Percentiles rank a stretch among this genome's conserved stretches.
These are phyloP conservation scores for Stenoptilia bipunctidactyla DNA, from an alignment of 2,888 invertebrate species.

Conservation along the genomic window DNA sequence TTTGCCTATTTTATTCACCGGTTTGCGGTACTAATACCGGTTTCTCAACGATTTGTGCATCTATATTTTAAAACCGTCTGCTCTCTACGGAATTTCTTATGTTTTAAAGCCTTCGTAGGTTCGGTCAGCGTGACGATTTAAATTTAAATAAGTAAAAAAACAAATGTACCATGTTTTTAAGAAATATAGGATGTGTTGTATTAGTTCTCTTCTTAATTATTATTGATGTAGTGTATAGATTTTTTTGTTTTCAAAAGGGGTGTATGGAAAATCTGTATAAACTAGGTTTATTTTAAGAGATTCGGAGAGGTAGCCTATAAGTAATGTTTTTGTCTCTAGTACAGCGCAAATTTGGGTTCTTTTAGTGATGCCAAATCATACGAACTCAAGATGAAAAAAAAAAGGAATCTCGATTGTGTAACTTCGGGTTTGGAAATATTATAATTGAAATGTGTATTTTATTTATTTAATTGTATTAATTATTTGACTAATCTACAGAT, in stretches of 20 bases:
- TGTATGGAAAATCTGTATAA: conserved; percentile 66
- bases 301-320: conserved; percentile 29
- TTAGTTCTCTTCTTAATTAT: conserved; percentile 35
- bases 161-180: conserved; percentile 25
- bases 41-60: too few relatives aligned
- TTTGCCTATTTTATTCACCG: too few relatives aligned
- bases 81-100: too few relatives aligned
- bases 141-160: conserved; percentile 23
- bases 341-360: conserved; percentile 48
- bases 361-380: conserved; percentile 28
- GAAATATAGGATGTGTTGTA: conserved; percentile 26
- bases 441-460: too few relatives aligned
- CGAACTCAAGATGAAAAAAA: conserved; percentile 10
- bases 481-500: conserved; percentile 11
- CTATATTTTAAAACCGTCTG: too few relatives aligned
- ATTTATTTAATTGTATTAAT: conserved; percentile 10
- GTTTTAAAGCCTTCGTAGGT: too few relatives aligned
- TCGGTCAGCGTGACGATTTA: conserved; percentile 18
- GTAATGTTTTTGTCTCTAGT: not conserved
- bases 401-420: conserved; percentile 38
- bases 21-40: too few relatives aligned
- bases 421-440: conserved; percentile 19
- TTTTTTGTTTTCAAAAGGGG: conserved; percentile 53
- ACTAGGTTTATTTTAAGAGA: conserved; percentile 52
- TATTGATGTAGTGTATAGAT: conserved; percentile 36